These are phyloP conservation scores for Microcebus griseorufus DNA, from an alignment of 2,113 vertebrate species.

Conservation along the genomic window DNA sequence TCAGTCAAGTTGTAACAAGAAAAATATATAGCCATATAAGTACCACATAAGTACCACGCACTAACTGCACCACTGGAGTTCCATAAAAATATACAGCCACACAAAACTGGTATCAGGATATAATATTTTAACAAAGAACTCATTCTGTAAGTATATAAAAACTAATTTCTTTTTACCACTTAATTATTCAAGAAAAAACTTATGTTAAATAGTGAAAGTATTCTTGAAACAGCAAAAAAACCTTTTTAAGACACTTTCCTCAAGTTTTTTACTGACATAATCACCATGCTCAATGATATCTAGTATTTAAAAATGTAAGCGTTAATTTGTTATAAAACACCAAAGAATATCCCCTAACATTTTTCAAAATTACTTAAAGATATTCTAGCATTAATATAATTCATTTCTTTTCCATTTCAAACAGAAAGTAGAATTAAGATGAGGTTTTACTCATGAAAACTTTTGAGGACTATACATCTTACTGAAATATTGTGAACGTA, in stretches of 20 bases:
- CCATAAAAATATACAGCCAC: background rate
- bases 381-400: background rate
- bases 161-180: background rate
- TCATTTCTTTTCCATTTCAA: background rate
- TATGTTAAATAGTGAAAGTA: constrained; percentile 33
- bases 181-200: background rate
- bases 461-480: background rate
- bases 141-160: background rate
- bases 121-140: constrained; percentile 22
- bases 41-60: too few relatives aligned
- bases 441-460: background rate
- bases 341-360: constrained; percentile 8
- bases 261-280: constrained; percentile 25
- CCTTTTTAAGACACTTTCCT: background rate
- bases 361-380: constrained; percentile 26
- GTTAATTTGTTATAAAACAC: background rate
- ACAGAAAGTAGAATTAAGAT: background rate
- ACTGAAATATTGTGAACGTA: background rate
- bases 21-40: background rate
- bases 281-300: background rate
- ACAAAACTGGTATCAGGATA: background rate
- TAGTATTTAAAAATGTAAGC: constrained; percentile 16
- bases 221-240: background rate
- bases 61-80: too few relatives aligned
- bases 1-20: constrained; percentile 3